Conservation (phyloP, 2,888 invertebrate genomes). For the Epiblema foenella region DNA sequence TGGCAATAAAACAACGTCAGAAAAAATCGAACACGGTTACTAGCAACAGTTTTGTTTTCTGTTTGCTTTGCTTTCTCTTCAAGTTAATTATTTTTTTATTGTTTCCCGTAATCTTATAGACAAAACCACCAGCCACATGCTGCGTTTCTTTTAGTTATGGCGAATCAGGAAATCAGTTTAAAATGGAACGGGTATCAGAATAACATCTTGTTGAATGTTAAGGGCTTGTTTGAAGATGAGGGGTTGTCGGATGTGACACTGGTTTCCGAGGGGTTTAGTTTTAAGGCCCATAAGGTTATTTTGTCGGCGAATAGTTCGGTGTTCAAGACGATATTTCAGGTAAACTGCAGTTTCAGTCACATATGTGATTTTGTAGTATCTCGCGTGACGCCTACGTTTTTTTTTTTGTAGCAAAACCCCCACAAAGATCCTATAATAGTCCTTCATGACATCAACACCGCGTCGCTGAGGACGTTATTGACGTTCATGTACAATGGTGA, state of each 20-base stretch:
- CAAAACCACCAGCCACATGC: constrained; percentile 30
- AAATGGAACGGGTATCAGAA: constrained; percentile 89
- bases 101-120: constrained; percentile 51
- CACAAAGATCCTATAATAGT: constrained; percentile 91
- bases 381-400: constrained; percentile 71
- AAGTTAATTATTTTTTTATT: constrained; percentile 49
- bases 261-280: constrained; percentile 87
- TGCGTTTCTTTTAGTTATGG: constrained; percentile 60
- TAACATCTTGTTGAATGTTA: constrained; percentile 87
- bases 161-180: constrained; percentile 87
- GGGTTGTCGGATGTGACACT: constrained; percentile 88
- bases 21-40: constrained; percentile 32
- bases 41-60: constrained; percentile 49
- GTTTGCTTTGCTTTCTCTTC: constrained; percentile 53
- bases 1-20: constrained; percentile 36
- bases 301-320: constrained; percentile 88
- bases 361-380: constrained; percentile 35
- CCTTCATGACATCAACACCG: constrained; percentile 88
- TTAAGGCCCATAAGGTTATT: constrained; percentile 88
- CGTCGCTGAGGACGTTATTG: constrained; percentile 86
- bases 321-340: constrained; percentile 87
- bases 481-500: constrained; percentile 91
- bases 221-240: constrained; percentile 87
- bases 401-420: constrained; percentile 87
- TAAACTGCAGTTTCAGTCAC: constrained; percentile 54